Percentiles rank a stretch among this genome's conserved stretches.
Conservation (phyloP, 2,888 invertebrate species). For the Drosophila anceps region DNA sequence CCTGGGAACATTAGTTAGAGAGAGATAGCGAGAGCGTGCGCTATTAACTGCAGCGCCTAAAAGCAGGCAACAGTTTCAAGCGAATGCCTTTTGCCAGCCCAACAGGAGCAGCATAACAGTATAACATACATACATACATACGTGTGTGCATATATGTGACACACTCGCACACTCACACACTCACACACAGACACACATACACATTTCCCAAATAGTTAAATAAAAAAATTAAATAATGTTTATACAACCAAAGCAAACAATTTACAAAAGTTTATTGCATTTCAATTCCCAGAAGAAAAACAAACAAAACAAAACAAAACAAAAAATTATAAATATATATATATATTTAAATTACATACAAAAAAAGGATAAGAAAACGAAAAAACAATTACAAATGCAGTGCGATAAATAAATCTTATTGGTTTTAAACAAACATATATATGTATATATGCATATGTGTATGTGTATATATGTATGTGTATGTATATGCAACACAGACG, state of each 20-base stretch:
- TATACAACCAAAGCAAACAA: slow-evolving; percentile 40
- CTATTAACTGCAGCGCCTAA: slow-evolving; percentile 33
- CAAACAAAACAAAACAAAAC: too few relatives aligned
- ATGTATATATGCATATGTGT: background rate
- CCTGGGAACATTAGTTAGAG: slow-evolving; percentile 35
- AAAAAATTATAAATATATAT: slow-evolving; percentile 9
- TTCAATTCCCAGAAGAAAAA: slow-evolving; percentile 48
- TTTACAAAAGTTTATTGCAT: slow-evolving; percentile 55
- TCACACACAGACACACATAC: slow-evolving; percentile 27
- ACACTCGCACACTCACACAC: slow-evolving; percentile 11
- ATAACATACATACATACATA: background rate
- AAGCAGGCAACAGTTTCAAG: slow-evolving; percentile 37
- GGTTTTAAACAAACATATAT: slow-evolving; percentile 23
- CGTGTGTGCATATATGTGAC: background rate
- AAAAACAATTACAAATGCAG: slow-evolving; percentile 33
- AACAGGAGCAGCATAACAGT: background rate
- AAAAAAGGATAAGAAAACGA: background rate
- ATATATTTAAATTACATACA: slow-evolving; percentile 31
- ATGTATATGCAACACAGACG: slow-evolving; percentile 1
- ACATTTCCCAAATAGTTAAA: slow-evolving; percentile 51
- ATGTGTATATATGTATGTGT: background rate
- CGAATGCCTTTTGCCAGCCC: slow-evolving; percentile 9
- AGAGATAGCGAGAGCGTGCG: slow-evolving; percentile 17
- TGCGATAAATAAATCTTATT: slow-evolving; percentile 41
- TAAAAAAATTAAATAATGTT: slow-evolving; percentile 31